Conservation (phyloP, 2,113 vertebrate genomes). For the Taurulus bubalis region DNA sequence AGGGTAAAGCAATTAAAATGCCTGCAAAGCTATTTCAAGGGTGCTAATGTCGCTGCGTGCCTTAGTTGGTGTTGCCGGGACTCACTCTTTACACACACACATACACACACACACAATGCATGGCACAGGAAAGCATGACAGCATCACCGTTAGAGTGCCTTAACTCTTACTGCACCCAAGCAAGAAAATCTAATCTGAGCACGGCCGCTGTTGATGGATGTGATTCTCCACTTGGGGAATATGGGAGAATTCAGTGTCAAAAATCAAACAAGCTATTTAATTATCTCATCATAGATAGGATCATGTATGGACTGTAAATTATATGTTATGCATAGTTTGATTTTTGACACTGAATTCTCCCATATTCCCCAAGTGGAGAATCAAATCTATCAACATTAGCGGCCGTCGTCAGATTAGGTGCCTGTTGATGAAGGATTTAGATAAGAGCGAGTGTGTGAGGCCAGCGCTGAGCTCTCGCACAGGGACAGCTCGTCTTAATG, state of each 20-base stretch:
- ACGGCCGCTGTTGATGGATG: slow-evolving; percentile 69
- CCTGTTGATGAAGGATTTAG: slow-evolving; percentile 78
- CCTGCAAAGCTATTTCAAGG: slow-evolving; percentile 79
- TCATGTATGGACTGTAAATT: not conserved
- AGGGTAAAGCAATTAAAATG: slow-evolving; percentile 82
- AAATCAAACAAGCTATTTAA: slow-evolving; percentile 40
- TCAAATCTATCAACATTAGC: slow-evolving; percentile 72
- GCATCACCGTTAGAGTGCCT: slow-evolving; percentile 17
- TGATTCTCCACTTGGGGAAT: slow-evolving; percentile 46
- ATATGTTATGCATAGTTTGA: not conserved
- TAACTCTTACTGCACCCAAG: not conserved
- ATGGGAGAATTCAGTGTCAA: slow-evolving; percentile 34
- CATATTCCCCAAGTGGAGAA: slow-evolving; percentile 42
- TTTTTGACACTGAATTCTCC: slow-evolving; percentile 45
- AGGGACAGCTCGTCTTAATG: slow-evolving; percentile 61
- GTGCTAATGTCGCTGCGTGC: slow-evolving; percentile 66
- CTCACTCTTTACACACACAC: slow-evolving; percentile 43
- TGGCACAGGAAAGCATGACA: slow-evolving; percentile 2
- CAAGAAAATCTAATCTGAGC: slow-evolving; percentile 64
- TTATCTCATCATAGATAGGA: not conserved
- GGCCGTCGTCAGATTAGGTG: slow-evolving; percentile 69
- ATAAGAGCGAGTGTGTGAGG: slow-evolving; percentile 76
- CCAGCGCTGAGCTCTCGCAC: slow-evolving; percentile 51
- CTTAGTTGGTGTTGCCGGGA: slow-evolving; percentile 63
- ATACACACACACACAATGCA: slow-evolving; percentile 20